These are phyloP conservation scores for Talpa occidentalis DNA, from an alignment of 2,113 vertebrate genomes.

Conservation along the genomic window DNA sequence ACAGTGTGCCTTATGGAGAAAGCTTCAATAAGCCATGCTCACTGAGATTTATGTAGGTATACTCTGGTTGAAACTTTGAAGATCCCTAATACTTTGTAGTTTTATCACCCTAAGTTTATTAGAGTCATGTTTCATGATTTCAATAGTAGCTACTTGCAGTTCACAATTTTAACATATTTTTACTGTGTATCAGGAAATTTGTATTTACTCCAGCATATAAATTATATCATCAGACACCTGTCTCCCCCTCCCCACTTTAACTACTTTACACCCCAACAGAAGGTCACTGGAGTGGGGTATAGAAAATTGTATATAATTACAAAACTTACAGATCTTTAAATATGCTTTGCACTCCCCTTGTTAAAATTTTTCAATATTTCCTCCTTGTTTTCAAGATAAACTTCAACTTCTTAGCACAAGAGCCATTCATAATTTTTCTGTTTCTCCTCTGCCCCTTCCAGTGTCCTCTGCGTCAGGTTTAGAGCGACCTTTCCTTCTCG, in stretches of 20 bases:
- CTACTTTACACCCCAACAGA: background rate
- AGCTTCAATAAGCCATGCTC: background rate
- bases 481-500: background rate
- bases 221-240: background rate
- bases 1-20: conserved; percentile 29
- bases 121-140: conserved; percentile 31
- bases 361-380: conserved; percentile 40
- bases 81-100: background rate
- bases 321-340: conserved; percentile 35
- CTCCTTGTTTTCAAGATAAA: conserved; percentile 35
- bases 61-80: conserved; percentile 50
- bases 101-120: background rate
- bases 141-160: background rate
- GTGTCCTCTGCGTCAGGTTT: background rate
- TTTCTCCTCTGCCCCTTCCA: background rate
- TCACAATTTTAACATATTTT: conserved; percentile 23
- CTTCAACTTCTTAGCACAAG: background rate
- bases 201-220: background rate
- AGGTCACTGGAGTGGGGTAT: background rate
- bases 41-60: conserved; percentile 4
- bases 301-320: background rate
- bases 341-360: background rate
- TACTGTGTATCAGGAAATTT: background rate
- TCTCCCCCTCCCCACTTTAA: background rate
- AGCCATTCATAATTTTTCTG: background rate